Conservation (phyloP, 2,888 invertebrate species). For the Bombylius discolor region DNA sequence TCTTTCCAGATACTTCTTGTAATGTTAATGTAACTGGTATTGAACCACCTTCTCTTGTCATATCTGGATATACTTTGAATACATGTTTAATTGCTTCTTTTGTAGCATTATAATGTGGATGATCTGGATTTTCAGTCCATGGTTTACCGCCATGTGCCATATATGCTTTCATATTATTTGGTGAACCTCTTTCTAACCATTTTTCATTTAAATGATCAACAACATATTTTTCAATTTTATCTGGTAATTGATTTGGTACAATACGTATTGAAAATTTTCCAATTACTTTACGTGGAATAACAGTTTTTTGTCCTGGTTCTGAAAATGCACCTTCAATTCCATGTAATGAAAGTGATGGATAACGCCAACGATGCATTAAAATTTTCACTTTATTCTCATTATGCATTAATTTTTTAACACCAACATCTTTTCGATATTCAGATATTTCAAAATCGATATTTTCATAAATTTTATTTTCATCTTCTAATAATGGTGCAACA, state of each 20-base stretch:
- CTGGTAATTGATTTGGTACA: constrained; percentile 88
- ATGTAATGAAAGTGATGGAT: constrained; percentile 85
- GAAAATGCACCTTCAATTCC: constrained; percentile 91
- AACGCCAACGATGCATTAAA: constrained; percentile 91
- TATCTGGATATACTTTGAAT: constrained; percentile 78
- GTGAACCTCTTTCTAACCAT: constrained; percentile 69
- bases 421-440: constrained; percentile 58
- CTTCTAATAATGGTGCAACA: constrained; percentile 52
- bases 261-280: constrained; percentile 96
- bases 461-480: constrained; percentile 60
- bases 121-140: constrained; percentile 87
- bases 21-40: constrained; percentile 94
- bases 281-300: constrained; percentile 82
- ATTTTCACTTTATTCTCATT: constrained; percentile 68
- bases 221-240: constrained; percentile 68
- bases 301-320: constrained; percentile 88
- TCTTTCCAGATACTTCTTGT: constrained; percentile 82
- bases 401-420: constrained; percentile 54
- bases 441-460: constrained; percentile 76
- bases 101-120: constrained; percentile 87
- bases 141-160: constrained; percentile 65
- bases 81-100: constrained; percentile 68
- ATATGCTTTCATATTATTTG: constrained; percentile 62
- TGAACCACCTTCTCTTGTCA: constrained; percentile 94
- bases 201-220: constrained; percentile 59